These are phyloP conservation scores for Encarsia formosa DNA, from an alignment of 2,888 invertebrate species.

Conservation along the genomic window DNA sequence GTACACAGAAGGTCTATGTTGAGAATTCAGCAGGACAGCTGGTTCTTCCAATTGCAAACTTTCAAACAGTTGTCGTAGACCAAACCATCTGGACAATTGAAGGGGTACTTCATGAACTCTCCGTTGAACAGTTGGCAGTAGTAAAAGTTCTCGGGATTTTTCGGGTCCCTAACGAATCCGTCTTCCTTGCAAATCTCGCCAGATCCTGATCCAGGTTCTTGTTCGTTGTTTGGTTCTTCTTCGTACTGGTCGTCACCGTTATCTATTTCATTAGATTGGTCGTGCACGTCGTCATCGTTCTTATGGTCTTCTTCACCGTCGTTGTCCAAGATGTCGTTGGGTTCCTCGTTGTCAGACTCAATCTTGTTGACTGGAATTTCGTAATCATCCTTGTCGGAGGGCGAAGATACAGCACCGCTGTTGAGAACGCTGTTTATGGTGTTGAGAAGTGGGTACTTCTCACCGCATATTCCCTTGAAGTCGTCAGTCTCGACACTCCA, in stretches of 20 bases:
- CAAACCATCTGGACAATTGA: conserved; percentile 24
- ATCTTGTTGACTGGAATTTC: too few species aligned
- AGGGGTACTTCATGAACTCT: not conserved
- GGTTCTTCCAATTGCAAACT: conserved; percentile 17
- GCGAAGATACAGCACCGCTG: too few species aligned
- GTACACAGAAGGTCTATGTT: too few species aligned
- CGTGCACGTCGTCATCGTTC: too few species aligned
- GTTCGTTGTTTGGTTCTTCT: not conserved
- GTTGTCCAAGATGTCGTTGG: too few species aligned
- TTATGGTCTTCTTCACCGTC: too few species aligned
- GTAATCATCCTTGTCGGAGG: too few species aligned
- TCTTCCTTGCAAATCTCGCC: not conserved
- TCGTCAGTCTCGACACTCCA: conserved; percentile 82
- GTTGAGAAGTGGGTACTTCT: conserved; percentile 49
- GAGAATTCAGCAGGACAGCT: conserved; percentile 9
- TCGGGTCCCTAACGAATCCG: conserved; percentile 21
- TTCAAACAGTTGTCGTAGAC: conserved; percentile 10
- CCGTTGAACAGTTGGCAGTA: conserved; percentile 10
- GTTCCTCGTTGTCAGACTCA: too few species aligned
- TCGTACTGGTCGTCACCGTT: not conserved
- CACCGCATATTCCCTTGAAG: conserved; percentile 62
- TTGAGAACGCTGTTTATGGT: not conserved
- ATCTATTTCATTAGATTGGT: too few species aligned
- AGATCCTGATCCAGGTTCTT: not conserved
- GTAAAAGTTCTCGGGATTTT: conserved; percentile 24